Conservation (phyloP, 2,797 vertebrate genomes). For the Catostomus latipinnis region DNA sequence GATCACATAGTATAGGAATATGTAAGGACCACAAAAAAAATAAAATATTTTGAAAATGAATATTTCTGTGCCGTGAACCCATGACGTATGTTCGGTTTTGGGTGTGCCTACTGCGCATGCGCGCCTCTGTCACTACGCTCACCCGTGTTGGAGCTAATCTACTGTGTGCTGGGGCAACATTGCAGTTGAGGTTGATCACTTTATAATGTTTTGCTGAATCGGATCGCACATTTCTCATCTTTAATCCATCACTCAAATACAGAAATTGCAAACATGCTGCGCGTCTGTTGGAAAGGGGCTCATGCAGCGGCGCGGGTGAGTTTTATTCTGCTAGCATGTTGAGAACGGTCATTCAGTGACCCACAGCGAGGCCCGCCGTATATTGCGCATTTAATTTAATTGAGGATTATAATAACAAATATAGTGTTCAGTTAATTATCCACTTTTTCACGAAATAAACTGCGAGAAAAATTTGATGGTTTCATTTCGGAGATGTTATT, state of each 20-base stretch:
- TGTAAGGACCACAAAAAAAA: too few relatives aligned
- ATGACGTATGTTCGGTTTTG: too few relatives aligned
- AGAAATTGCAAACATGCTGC: conserved; percentile 79
- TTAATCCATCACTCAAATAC: conserved; percentile 30
- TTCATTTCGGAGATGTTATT: background rate
- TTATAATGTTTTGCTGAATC: conserved; percentile 59
- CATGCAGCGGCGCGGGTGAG: conserved; percentile 76
- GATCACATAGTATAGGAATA: too few relatives aligned
- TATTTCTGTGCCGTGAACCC: too few relatives aligned
- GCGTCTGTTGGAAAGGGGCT: conserved; percentile 82
- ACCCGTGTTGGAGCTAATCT: conserved; percentile 46
- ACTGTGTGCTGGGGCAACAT: conserved; percentile 35
- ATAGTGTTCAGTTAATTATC: background rate
- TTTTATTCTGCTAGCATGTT: conserved; percentile 10
- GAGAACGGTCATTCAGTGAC: conserved; percentile 74
- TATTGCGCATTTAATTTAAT: background rate
- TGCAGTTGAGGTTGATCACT: conserved; percentile 43
- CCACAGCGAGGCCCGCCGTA: conserved; percentile 56
- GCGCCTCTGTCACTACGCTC: conserved; percentile 38
- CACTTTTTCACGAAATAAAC: too few relatives aligned
- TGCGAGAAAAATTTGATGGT: too few relatives aligned
- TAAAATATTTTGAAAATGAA: too few relatives aligned
- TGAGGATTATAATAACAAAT: background rate
- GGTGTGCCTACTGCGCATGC: too few relatives aligned
- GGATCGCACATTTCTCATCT: conserved; percentile 8